A percentile compares a stretch with the other conserved stretches of the same genome.
Evolutionary conservation across 2,888 invertebrate species (phyloP).

Genomic region (Morpho deidamia): DNA sequence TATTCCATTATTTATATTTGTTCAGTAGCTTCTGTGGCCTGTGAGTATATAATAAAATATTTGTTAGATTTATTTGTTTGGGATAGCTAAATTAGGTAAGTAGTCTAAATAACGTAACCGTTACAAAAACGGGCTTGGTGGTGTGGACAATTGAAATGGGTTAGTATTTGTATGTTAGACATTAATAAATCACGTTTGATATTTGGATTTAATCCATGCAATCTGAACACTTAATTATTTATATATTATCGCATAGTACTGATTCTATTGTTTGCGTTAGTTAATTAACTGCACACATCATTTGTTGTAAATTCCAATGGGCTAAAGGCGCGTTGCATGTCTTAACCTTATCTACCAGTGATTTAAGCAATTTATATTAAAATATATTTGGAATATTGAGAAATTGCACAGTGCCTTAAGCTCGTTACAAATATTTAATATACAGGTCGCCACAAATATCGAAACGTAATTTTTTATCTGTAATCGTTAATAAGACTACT

Average conservation of each 20-base stretch:
- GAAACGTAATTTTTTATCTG: not conserved
- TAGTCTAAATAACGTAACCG: conserved; percentile 1
- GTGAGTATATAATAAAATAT: not conserved
- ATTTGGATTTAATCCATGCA: conserved; percentile 15
- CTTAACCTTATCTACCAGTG: conserved; percentile 27
- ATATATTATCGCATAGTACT: conserved; percentile 13
- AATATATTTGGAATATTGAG: conserved; percentile 36
- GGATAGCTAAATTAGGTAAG: conserved; percentile 8
- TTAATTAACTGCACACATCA: conserved; percentile 11
- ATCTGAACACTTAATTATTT: conserved; percentile 11
- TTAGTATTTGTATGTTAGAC: conserved; percentile 5
- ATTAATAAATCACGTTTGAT: conserved; percentile 22
- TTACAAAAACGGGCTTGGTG: not conserved
- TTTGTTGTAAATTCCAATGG: conserved; percentile 27
- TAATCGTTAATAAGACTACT: not conserved
- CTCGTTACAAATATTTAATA: conserved; percentile 52
- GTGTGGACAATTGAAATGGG: conserved; percentile 6
- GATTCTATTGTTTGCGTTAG: conserved; percentile 4
- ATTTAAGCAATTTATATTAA: conserved; percentile 40
- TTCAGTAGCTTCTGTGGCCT: conserved; percentile 12
- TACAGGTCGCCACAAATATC: not conserved
- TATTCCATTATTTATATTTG: too few species aligned
- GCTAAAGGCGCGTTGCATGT: conserved; percentile 70
- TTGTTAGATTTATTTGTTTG: conserved; percentile 1
- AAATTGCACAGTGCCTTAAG: conserved; percentile 71